phyloP scores from a whole-genome alignment of 2,888 invertebrate species.

The Clostera curtula region DNA sequence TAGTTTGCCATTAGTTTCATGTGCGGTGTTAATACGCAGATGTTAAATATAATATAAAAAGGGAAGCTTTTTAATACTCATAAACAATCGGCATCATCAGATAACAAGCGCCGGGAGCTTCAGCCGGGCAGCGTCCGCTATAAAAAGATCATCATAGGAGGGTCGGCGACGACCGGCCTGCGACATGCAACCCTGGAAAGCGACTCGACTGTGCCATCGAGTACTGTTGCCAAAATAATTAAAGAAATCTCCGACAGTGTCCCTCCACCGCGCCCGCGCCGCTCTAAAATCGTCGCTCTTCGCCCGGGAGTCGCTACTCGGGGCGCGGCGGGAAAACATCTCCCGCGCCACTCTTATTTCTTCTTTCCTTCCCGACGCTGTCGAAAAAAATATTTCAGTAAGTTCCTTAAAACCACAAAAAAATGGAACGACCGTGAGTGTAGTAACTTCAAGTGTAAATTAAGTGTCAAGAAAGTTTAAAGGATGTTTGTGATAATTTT shows the following conservation, averaged over 20 bases:
- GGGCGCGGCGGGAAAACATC: slow-evolving; percentile 75
- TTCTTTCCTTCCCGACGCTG: slow-evolving; percentile 75
- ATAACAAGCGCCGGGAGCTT: slow-evolving; percentile 52
- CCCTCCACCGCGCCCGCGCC: slow-evolving; percentile 78
- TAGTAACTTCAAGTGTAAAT: slow-evolving; percentile 45
- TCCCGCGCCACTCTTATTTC: slow-evolving; percentile 75
- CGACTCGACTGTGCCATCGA: slow-evolving; percentile 72
- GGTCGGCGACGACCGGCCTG: slow-evolving; percentile 58
- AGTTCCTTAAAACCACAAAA: slow-evolving; percentile 50
- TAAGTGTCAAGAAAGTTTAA: slow-evolving; percentile 42
- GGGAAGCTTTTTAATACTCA: slow-evolving; percentile 35
- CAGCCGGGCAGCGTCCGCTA: slow-evolving; percentile 70
- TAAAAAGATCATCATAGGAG: slow-evolving; percentile 73
- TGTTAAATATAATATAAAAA: slow-evolving; percentile 19
- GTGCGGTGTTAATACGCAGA: slow-evolving; percentile 8
- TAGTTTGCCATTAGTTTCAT: slow-evolving; percentile 10
- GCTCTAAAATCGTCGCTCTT: slow-evolving; percentile 75
- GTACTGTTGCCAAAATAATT: slow-evolving; percentile 86
- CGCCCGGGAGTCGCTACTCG: slow-evolving; percentile 74
- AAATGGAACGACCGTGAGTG: slow-evolving; percentile 51
- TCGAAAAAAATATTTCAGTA: slow-evolving; percentile 68
- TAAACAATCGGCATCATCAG: slow-evolving; percentile 40
- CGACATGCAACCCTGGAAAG: slow-evolving; percentile 75
- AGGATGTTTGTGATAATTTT: slow-evolving; percentile 47
- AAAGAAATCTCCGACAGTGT: slow-evolving; percentile 80